Evolutionary conservation across 1,140 invertebrate genomes (phyloP).

Genomic region (Triops cancriformis): DNA sequence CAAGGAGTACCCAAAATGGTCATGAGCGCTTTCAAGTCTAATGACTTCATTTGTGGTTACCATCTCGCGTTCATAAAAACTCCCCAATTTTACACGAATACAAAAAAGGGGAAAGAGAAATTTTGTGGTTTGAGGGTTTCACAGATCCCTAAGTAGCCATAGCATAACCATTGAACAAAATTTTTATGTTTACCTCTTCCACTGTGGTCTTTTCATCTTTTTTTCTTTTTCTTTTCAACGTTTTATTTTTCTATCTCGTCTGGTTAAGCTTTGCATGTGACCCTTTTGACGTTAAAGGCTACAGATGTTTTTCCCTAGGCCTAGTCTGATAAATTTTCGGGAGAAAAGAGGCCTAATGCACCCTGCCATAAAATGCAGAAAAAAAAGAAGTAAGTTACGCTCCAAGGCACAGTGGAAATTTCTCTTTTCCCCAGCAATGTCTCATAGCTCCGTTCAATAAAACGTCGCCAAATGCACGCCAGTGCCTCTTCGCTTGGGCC

Average conservation of each 20-base stretch:
- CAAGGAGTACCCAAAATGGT: not conserved
- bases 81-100: not conserved
- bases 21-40: not conserved
- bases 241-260: not conserved
- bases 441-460: not conserved
- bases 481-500: not conserved
- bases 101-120: not conserved
- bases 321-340: not conserved
- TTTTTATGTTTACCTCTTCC: not conserved
- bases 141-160: not conserved
- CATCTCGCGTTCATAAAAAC: not conserved
- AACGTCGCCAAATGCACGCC: not conserved
- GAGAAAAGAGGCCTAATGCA: conserved; percentile 1
- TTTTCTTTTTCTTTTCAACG: too few species aligned
- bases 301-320: not conserved
- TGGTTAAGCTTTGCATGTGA: not conserved
- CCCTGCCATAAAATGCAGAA: not conserved
- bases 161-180: not conserved
- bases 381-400: not conserved
- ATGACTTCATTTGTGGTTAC: conserved; percentile 6
- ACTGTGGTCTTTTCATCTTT: not conserved
- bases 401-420: not conserved
- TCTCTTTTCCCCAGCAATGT: not conserved
- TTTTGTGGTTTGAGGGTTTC: not conserved
- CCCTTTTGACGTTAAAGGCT: not conserved